phyloP scores from a whole-genome alignment of 2,888 invertebrate species.

The Alloplasta piceator region DNA sequence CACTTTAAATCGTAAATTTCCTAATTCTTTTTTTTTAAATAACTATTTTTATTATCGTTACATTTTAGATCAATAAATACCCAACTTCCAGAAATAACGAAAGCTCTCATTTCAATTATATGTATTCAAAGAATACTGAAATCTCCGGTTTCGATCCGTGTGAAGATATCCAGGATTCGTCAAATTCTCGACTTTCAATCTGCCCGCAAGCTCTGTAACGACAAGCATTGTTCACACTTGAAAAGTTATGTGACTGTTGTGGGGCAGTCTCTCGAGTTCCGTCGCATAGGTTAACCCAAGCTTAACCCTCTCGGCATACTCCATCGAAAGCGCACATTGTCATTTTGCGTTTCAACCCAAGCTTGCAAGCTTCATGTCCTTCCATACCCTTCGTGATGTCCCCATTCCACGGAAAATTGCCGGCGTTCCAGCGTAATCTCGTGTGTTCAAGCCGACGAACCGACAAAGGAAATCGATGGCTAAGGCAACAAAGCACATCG shows the following conservation, averaged over 20 bases:
- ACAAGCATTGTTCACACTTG: neutral
- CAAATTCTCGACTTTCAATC: too few species aligned
- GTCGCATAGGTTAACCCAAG: constrained; percentile 4
- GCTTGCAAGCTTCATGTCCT: neutral
- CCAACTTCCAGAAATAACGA: too few species aligned
- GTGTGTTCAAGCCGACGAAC: constrained; percentile 40
- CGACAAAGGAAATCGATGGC: constrained; percentile 50
- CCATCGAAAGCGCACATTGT: constrained; percentile 31
- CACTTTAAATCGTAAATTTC: too few species aligned
- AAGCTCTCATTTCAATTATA: too few species aligned
- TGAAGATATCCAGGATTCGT: too few species aligned
- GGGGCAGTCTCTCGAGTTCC: neutral
- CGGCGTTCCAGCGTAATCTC: constrained; percentile 37
- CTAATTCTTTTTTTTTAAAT: too few species aligned
- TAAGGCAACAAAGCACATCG: constrained; percentile 45
- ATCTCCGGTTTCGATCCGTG: too few species aligned
- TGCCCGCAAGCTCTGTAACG: too few species aligned
- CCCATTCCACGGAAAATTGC: constrained; percentile 36
- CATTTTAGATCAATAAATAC: too few species aligned
- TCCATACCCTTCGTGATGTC: constrained; percentile 1
- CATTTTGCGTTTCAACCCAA: constrained; percentile 1
- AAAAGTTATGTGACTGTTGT: neutral
- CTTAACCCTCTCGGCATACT: constrained; percentile 19
- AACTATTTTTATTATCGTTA: too few species aligned
- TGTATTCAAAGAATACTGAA: too few species aligned